Conservation (phyloP, 1,140 invertebrate species). For the Zaprionus nigranus region DNA sequence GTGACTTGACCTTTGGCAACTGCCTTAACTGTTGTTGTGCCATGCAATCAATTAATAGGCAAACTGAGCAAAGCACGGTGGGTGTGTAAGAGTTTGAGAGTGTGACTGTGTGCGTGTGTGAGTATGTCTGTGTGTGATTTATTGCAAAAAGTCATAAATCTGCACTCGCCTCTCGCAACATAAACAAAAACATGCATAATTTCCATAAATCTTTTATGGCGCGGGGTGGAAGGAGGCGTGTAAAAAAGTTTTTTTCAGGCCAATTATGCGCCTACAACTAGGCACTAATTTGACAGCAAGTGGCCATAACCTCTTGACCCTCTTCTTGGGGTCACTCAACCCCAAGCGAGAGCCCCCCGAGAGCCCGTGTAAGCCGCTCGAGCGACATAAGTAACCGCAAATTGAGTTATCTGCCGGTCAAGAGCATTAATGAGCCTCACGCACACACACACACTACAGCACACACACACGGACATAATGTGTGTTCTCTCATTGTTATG, state of each 20-base stretch:
- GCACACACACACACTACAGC: constrained; percentile 3
- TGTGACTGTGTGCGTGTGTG: constrained; percentile 9
- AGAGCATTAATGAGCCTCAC: constrained; percentile 27
- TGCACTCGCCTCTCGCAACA: constrained; percentile 41
- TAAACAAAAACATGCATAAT: constrained; percentile 78
- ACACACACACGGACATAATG: constrained; percentile 7
- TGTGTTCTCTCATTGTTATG: constrained; percentile 38
- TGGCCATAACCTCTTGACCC: constrained; percentile 47
- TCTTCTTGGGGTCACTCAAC: constrained; percentile 45
- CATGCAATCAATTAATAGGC: constrained; percentile 76
- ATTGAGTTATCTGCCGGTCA: constrained; percentile 65
- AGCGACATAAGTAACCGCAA: constrained; percentile 51
- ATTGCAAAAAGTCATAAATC: constrained; percentile 70
- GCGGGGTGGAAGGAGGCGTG: constrained; percentile 35
- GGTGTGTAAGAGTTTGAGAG: background rate
- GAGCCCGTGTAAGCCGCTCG: background rate
- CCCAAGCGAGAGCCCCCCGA: background rate
- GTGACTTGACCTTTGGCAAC: constrained; percentile 75
- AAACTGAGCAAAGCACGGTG: constrained; percentile 9
- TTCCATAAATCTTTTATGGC: constrained; percentile 80
- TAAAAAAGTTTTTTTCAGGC: constrained; percentile 63
- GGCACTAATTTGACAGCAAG: constrained; percentile 79
- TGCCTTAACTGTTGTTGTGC: constrained; percentile 55
- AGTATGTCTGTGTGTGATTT: constrained; percentile 61
- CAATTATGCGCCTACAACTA: constrained; percentile 74